Conservation (phyloP, 2,113 vertebrate genomes). For the Pollachius pollachius region DNA sequence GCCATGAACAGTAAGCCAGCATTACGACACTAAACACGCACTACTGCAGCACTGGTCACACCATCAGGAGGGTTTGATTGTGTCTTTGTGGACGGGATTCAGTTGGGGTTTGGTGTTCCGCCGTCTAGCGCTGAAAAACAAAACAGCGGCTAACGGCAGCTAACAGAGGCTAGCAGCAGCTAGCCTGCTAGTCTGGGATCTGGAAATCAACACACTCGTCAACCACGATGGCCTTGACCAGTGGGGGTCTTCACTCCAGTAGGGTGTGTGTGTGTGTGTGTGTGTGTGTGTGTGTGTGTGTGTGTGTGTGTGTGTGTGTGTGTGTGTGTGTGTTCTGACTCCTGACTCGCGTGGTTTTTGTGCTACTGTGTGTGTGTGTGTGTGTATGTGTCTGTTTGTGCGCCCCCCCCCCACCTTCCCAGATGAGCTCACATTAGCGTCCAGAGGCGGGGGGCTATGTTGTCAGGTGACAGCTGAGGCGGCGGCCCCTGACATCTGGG, state of each 20-base stretch:
- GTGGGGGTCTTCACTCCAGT: too few species aligned
- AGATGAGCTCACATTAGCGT: constrained; percentile 64
- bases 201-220: too few species aligned
- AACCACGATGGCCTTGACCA: too few species aligned
- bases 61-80: background rate
- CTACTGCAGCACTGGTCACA: background rate
- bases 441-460: constrained; percentile 55
- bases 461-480: constrained; percentile 63
- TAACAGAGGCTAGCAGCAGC: too few species aligned
- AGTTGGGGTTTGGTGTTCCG: background rate
- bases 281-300: too few species aligned
- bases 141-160: background rate
- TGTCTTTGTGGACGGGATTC: background rate
- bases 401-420: constrained; percentile 14
- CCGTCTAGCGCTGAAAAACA: background rate
- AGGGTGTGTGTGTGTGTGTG: too few species aligned
- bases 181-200: background rate
- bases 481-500: constrained; percentile 36
- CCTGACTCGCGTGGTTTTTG: background rate
- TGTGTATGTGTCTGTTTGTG: background rate
- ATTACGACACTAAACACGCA: too few species aligned
- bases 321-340: background rate
- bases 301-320: too few species aligned
- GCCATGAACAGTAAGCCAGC: constrained; percentile 55
- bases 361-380: constrained; percentile 29